Conservation (phyloP, 2,888 invertebrate genomes). For the Nesidiocoris tenuis region DNA sequence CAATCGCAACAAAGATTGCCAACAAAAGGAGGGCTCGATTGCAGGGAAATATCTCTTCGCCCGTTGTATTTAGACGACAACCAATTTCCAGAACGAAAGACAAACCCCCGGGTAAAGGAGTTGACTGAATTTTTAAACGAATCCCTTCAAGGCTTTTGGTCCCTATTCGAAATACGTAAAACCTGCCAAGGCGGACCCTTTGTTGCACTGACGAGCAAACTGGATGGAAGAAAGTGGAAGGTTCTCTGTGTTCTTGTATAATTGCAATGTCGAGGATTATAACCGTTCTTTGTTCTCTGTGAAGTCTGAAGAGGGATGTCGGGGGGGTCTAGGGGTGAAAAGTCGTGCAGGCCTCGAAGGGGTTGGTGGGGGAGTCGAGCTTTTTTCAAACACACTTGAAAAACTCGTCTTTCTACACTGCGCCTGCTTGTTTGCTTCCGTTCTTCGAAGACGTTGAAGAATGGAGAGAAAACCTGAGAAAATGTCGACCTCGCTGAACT, state of each 20-base stretch:
- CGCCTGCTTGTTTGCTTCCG: slow-evolving; percentile 21
- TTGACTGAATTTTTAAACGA: slow-evolving; percentile 21
- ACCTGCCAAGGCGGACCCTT: background rate
- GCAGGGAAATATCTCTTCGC: background rate
- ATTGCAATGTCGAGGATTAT: slow-evolving; percentile 43
- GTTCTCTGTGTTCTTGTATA: slow-evolving; percentile 35
- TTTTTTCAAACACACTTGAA: slow-evolving; percentile 20
- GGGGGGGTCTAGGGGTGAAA: background rate
- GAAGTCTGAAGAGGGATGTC: slow-evolving; percentile 11
- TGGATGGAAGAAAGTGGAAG: slow-evolving; percentile 7
- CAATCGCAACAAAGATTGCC: too few relatives aligned
- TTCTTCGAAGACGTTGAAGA: background rate
- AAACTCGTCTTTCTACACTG: background rate
- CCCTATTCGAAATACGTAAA: slow-evolving; percentile 28
- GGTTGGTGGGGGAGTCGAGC: slow-evolving; percentile 5
- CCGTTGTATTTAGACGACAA: slow-evolving; percentile 1
- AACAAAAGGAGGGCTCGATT: background rate
- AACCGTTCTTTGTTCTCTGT: slow-evolving; percentile 36
- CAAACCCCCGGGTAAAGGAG: background rate
- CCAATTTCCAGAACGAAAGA: slow-evolving; percentile 1
- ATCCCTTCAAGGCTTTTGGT: slow-evolving; percentile 7
- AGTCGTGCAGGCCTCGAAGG: background rate
- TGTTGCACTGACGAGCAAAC: background rate
- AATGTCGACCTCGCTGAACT: background rate
- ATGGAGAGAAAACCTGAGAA: background rate